Base-by-base conservation (phyloP, 2,113 vertebrate genomes). In the Lepisosteus oculatus region DNA sequence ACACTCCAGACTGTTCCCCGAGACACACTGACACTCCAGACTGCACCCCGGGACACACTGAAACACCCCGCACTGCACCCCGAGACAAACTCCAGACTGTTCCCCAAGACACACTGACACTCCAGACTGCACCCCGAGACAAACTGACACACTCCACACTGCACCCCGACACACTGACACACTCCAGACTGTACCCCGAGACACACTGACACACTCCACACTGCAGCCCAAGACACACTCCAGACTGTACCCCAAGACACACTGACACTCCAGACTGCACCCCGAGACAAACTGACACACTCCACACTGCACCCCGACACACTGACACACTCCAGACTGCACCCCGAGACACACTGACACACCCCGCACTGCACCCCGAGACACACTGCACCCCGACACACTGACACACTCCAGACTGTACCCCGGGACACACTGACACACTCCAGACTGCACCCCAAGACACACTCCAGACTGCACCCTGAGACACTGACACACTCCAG, bases 21-120 rank as follows among this genome's bases (percentile, higher is more conserved):
- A 78, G 79, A 78, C 76, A 80, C 79, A 81, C 72, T 81, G 76
- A 78, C 83, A 84, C 84, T 56, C 85, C 85, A 86, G 70, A 65
- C 67, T 44, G 15, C 61, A 14, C 73, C 15, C 51, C 43, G 43
- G 8, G 57, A 3, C 7, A 14, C 61, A 3, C 43, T 66, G 42
- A 12, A 29, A 62, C 61, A 62, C 14, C 59, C 5, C 41, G 15
- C 3, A 11, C 55, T 11, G 78, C 3, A 12, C 57, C 76, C 61
- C 54, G 57, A 84, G 65, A 71, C 75, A 56, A 0, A 79, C 78
- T 44, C 42, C 29, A 12, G 4, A 29, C 63, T 5, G 3, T 78
- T 88, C 83, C 85, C 70, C 74, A 29, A 8, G 55, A 17, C 81
- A 82, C 78, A n/a, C 61, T 51, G 47, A 9, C 43, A 3, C 8